Conservation (phyloP, 1,140 invertebrate genomes). For the Drosophila kepulauana region DNA sequence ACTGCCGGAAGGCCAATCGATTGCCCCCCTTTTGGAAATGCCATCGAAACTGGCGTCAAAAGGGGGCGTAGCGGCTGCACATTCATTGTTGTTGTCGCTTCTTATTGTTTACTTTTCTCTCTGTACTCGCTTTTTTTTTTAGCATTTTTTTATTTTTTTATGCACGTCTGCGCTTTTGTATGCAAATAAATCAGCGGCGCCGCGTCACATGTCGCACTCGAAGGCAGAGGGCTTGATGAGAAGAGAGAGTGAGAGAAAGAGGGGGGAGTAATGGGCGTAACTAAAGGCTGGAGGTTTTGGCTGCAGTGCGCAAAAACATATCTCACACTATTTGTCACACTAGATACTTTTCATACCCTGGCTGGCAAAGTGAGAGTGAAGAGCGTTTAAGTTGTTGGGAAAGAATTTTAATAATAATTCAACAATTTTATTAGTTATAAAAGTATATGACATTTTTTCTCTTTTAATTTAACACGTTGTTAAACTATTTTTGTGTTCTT, state of each 20-base stretch:
- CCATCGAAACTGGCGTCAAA: constrained; percentile 68
- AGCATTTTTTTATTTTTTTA: constrained; percentile 43
- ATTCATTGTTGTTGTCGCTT: constrained; percentile 24
- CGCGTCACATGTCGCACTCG: constrained; percentile 74
- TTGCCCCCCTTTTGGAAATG: constrained; percentile 8
- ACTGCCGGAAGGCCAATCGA: constrained; percentile 43
- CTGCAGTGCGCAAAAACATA: constrained; percentile 80
- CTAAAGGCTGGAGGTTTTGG: constrained; percentile 26
- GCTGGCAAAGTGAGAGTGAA: not conserved
- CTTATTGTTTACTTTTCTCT: constrained; percentile 28
- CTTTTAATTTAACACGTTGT: too few relatives aligned
- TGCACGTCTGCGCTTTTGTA: constrained; percentile 74
- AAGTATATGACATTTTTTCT: too few relatives aligned
- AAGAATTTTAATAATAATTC: too few relatives aligned
- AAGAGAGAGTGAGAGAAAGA: not conserved
- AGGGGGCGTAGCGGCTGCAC: constrained; percentile 65
- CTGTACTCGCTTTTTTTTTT: constrained; percentile 28
- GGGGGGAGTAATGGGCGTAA: constrained; percentile 14
- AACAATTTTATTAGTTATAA: too few relatives aligned
- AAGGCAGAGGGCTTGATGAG: not conserved
- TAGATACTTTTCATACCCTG: constrained; percentile 63
- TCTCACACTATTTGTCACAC: constrained; percentile 82
- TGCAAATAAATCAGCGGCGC: constrained; percentile 83
- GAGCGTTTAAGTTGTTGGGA: not conserved
- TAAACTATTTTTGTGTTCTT: too few relatives aligned